Evolutionary conservation across 1,140 invertebrate species (phyloP).

Genomic region (Neodiprion fabricii): DNA sequence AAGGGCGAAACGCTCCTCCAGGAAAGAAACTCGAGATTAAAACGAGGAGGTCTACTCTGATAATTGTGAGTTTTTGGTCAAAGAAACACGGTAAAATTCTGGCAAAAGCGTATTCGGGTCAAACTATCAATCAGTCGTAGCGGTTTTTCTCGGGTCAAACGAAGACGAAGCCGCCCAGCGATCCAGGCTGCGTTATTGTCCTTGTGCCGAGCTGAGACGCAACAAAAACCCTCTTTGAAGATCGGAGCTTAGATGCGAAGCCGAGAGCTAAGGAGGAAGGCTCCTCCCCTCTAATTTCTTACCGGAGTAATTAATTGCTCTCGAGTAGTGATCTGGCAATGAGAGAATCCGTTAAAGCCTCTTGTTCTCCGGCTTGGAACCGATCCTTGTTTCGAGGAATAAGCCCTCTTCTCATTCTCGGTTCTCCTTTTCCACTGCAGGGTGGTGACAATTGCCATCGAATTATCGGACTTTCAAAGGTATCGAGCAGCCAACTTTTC

Average conservation of each 20-base stretch:
- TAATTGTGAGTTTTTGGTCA: background rate
- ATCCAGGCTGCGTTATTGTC: background rate
- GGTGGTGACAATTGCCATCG: too few relatives aligned
- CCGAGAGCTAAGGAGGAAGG: background rate
- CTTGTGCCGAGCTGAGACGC: background rate
- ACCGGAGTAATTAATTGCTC: background rate
- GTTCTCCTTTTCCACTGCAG: too few relatives aligned
- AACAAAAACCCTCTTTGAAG: background rate
- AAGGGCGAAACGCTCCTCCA: too few relatives aligned
- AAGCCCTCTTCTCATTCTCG: background rate
- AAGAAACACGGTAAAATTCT: background rate
- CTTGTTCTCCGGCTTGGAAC: background rate
- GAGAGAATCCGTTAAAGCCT: background rate
- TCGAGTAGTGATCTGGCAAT: background rate
- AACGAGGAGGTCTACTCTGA: background rate
- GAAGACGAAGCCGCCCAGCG: background rate
- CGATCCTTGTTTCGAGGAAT: background rate
- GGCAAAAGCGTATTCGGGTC: background rate
- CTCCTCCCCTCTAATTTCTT: background rate
- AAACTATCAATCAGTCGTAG: background rate
- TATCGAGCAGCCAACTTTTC: too few relatives aligned
- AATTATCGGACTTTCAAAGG: too few relatives aligned
- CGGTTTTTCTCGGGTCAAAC: background rate
- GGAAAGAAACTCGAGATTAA: background rate
- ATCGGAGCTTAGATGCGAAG: slow-evolving; percentile 1